Evolutionary conservation across 2,888 invertebrate genomes (phyloP).

Genomic region (Paralinhomoeus sp.): DNA sequence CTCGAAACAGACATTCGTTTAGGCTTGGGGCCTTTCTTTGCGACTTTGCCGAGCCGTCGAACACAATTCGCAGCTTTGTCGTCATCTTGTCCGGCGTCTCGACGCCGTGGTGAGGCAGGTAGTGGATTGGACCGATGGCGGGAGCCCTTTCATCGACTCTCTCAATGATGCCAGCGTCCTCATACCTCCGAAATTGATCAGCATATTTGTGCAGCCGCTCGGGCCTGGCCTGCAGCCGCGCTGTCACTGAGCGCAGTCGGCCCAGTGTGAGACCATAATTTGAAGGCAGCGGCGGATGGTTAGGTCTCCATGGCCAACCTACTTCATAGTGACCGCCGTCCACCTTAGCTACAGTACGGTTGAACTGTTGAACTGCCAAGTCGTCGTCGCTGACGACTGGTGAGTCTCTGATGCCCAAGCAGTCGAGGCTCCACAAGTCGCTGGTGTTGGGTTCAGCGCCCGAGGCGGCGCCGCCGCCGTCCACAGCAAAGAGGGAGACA

Average conservation of each 20-base stretch:
- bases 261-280: not conserved
- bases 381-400: not conserved
- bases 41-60: slow-evolving; percentile 6
- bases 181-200: slow-evolving; percentile 3
- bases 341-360: not conserved
- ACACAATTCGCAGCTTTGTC: slow-evolving; percentile 8
- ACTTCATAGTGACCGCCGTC: not conserved
- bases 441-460: not conserved
- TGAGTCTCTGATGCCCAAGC: not conserved
- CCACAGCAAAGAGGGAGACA: no score
- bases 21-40: slow-evolving; percentile 1
- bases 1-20: slow-evolving; percentile 8
- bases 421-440: not conserved
- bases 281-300: not conserved
- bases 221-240: not conserved
- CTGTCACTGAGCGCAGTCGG: not conserved
- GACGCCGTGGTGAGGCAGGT: slow-evolving; percentile 8
- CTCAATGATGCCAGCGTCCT: slow-evolving; percentile 5
- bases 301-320: slow-evolving; percentile 2
- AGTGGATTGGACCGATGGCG: slow-evolving; percentile 1
- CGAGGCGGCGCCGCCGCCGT: not conserved
- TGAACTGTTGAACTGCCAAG: not conserved
- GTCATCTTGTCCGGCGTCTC: slow-evolving; percentile 5
- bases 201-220: slow-evolving; percentile 4
- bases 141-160: not conserved